Conservation (phyloP, 1,140 invertebrate species). For the Solen grandis region DNA sequence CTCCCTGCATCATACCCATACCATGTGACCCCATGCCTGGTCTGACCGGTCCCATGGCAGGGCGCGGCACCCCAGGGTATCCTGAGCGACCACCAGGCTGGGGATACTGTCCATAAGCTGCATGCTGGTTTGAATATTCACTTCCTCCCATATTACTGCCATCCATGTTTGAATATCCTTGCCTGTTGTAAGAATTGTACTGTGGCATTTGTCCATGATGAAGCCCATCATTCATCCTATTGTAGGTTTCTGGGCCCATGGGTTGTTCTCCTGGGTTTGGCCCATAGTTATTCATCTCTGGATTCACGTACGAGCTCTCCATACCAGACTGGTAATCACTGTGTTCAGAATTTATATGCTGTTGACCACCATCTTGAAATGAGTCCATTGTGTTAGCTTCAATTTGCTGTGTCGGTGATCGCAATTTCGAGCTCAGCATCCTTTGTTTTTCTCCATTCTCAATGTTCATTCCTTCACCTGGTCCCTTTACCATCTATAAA, state of each 20-base stretch:
- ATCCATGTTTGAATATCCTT: conserved; percentile 58
- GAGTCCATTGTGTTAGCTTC: conserved; percentile 76
- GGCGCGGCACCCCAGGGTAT: conserved; percentile 63
- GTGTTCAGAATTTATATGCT: conserved; percentile 73
- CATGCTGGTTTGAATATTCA: conserved; percentile 71
- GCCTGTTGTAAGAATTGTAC: conserved; percentile 69
- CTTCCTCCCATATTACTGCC: conserved; percentile 61
- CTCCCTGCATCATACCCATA: conserved; percentile 67
- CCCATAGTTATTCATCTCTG: conserved; percentile 73
- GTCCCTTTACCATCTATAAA: conserved; percentile 17
- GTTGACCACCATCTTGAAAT: conserved; percentile 78
- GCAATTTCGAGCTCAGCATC: conserved; percentile 64
- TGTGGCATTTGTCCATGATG: conserved; percentile 70
- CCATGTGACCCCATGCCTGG: conserved; percentile 66
- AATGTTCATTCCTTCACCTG: conserved; percentile 17
- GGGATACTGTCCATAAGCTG: conserved; percentile 70
- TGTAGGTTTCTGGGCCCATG: conserved; percentile 69
- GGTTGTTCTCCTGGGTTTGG: conserved; percentile 67
- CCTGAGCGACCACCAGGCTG: conserved; percentile 68
- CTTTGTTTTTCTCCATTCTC: conserved; percentile 57
- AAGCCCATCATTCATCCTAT: conserved; percentile 73
- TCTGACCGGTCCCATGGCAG: conserved; percentile 67
- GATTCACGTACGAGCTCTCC: conserved; percentile 73
- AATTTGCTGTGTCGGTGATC: conserved; percentile 64
- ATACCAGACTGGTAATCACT: conserved; percentile 68